Percentiles rank a stretch among this genome's conserved stretches.
These are phyloP conservation scores for Ianthella basta DNA, from an alignment of 37 sponge, comb jelly and placozoan genomes.

Conservation along the genomic window DNA sequence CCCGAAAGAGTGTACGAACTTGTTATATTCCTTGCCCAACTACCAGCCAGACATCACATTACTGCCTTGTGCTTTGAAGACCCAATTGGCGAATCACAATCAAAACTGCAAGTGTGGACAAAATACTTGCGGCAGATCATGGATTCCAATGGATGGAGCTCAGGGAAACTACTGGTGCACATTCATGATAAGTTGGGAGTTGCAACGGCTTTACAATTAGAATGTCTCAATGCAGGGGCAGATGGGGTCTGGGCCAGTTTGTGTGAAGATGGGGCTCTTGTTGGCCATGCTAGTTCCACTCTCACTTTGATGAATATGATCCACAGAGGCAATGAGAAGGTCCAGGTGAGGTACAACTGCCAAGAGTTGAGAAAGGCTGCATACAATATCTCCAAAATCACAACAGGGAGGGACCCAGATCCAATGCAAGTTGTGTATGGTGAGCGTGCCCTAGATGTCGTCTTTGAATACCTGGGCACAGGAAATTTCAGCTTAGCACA, in stretches of 20 bases:
- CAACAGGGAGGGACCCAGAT: conserved; percentile 4
- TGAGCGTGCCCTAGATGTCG: conserved; percentile 8
- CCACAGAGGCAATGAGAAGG: conserved; percentile 7
- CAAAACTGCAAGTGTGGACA: conserved; percentile 45
- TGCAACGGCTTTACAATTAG: conserved; percentile 3
- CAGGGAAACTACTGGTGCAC: conserved; percentile 21
- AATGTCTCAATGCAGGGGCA: conserved; percentile 22
- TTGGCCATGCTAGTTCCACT: conserved; percentile 34
- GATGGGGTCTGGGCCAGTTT: conserved; percentile 37
- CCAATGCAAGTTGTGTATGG: conserved; percentile 23
- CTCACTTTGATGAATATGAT: conserved; percentile 30
- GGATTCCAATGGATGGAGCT: conserved; percentile 31
- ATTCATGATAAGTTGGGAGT: conserved; percentile 37
- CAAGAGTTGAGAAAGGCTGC: not conserved
- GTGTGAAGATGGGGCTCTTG: conserved; percentile 34
- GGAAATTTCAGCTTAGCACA: conserved; percentile 17
- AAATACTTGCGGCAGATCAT: conserved; percentile 8
- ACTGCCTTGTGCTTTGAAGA: conserved; percentile 37
- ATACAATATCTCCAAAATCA: not conserved
- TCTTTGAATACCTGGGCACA: not conserved
- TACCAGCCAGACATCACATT: conserved; percentile 17
- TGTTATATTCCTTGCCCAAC: conserved; percentile 17
- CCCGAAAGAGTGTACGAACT: conserved; percentile 29
- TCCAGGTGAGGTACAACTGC: conserved; percentile 16
- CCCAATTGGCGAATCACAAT: conserved; percentile 27